phyloP scores from a whole-genome alignment of 2,888 invertebrate species.

The Platycheirus albimanus region DNA sequence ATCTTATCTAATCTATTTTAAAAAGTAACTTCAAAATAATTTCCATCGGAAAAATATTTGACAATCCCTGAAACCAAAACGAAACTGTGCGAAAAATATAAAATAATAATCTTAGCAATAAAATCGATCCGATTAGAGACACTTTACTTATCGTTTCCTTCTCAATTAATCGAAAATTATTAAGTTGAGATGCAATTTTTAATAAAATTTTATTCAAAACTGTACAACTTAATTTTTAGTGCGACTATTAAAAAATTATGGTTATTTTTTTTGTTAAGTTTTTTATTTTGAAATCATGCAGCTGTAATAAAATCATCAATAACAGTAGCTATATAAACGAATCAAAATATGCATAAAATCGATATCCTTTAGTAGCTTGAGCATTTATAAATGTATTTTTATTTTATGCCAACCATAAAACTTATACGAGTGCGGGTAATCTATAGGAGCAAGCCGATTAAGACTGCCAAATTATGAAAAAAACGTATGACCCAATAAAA shows the following conservation, averaged over 20 bases:
- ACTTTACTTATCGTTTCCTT: no score
- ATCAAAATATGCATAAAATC: not conserved
- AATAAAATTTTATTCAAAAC: no score
- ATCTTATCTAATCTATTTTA: no score
- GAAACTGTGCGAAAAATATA: no score
- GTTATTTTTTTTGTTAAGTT: not conserved
- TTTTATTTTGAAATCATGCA: not conserved
- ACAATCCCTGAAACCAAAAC: no score
- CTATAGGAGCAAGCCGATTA: not conserved
- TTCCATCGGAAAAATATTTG: no score
- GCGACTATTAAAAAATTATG: not conserved
- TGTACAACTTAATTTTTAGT: not conserved
- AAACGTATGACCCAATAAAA: not conserved
- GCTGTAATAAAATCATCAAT: constrained; percentile 12
- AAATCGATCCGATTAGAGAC: no score
- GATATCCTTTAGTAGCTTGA: not conserved
- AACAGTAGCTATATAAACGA: constrained; percentile 10
- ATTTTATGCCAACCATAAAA: constrained; percentile 5
- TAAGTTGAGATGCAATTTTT: no score
- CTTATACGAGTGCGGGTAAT: not conserved
- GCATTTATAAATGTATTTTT: not conserved
- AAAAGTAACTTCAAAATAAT: no score
- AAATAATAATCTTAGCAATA: no score
- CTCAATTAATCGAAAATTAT: no score
- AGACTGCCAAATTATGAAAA: not conserved